phyloP scores from a whole-genome alignment of 2,797 vertebrate species.

The Pseudochirops cupreus region DNA sequence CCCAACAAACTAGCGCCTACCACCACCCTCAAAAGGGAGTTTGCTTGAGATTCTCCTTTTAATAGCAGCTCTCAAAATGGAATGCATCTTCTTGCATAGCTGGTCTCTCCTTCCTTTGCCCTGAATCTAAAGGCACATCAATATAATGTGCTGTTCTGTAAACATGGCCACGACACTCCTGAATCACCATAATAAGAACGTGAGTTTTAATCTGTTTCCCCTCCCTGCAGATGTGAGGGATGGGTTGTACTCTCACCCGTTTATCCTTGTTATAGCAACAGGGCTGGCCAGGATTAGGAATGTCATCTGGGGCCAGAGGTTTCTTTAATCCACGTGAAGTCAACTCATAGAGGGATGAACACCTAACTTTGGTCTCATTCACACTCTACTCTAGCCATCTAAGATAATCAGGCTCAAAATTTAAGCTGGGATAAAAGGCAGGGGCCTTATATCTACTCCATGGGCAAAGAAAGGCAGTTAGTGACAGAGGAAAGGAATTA shows the following conservation, averaged over 20 bases:
- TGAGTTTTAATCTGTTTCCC: constrained; percentile 78
- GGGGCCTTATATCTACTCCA: constrained; percentile 67
- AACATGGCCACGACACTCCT: constrained; percentile 81
- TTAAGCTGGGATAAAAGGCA: constrained; percentile 55
- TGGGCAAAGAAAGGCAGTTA: constrained; percentile 75
- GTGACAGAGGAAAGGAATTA: constrained; percentile 73
- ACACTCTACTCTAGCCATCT: constrained; percentile 62
- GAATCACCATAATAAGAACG: constrained; percentile 81
- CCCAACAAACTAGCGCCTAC: background rate
- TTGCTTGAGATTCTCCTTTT: constrained; percentile 38
- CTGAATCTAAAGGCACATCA: constrained; percentile 69
- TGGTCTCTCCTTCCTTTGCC: constrained; percentile 80
- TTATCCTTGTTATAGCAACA: constrained; percentile 80
- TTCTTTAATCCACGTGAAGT: constrained; percentile 80
- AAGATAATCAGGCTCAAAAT: background rate
- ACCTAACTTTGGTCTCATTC: constrained; percentile 77
- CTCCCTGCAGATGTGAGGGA: constrained; percentile 72
- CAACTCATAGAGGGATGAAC: constrained; percentile 75
- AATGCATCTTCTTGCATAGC: constrained; percentile 73
- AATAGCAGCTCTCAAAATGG: constrained; percentile 51
- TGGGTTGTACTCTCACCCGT: constrained; percentile 80
- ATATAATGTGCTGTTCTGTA: constrained; percentile 81
- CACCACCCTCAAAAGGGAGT: background rate
- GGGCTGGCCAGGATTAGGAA: constrained; percentile 82
- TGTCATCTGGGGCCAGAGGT: constrained; percentile 81